Evolutionary conservation across 2,797 vertebrate genomes (phyloP).

Genomic region (Gastrophryne carolinensis): DNA sequence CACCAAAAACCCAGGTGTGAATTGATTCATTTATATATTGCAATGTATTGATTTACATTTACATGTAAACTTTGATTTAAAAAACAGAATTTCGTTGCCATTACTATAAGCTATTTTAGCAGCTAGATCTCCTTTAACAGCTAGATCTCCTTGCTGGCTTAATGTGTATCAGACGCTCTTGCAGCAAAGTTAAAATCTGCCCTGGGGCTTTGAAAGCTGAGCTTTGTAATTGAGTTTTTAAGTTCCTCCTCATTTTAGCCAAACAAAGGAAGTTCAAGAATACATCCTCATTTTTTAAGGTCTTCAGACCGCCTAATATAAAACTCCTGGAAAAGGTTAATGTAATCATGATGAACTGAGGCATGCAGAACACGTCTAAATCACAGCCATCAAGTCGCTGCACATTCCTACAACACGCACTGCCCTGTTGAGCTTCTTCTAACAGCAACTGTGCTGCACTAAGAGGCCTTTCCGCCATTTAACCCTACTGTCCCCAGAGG

Average conservation of each 20-base stretch:
- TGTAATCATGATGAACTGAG: slow-evolving; percentile 52
- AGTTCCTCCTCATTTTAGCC: slow-evolving; percentile 42
- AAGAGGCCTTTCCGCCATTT: slow-evolving; percentile 5
- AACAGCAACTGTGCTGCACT: slow-evolving; percentile 17
- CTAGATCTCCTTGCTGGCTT: background rate
- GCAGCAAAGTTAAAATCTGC: slow-evolving; percentile 10
- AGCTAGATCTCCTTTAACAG: background rate
- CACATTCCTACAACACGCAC: slow-evolving; percentile 49
- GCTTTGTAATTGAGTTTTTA: slow-evolving; percentile 48
- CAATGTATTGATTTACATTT: too few relatives aligned
- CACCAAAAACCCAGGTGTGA: too few relatives aligned
- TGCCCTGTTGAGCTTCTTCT: slow-evolving; percentile 36
- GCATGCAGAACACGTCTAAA: slow-evolving; percentile 54
- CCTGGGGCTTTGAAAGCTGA: slow-evolving; percentile 41
- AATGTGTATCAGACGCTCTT: background rate
- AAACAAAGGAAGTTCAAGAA: slow-evolving; percentile 53
- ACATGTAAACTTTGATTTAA: background rate
- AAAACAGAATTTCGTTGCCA: background rate
- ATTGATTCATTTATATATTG: too few relatives aligned
- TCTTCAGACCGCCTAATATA: slow-evolving; percentile 49
- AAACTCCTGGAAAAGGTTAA: slow-evolving; percentile 54
- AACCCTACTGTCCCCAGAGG: slow-evolving; percentile 17
- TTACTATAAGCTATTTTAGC: background rate
- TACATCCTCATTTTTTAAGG: slow-evolving; percentile 52
- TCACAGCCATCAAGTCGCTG: slow-evolving; percentile 49